Evolutionary conservation across 2,113 vertebrate genomes (phyloP).

Genomic region (Elachura formosa): DNA sequence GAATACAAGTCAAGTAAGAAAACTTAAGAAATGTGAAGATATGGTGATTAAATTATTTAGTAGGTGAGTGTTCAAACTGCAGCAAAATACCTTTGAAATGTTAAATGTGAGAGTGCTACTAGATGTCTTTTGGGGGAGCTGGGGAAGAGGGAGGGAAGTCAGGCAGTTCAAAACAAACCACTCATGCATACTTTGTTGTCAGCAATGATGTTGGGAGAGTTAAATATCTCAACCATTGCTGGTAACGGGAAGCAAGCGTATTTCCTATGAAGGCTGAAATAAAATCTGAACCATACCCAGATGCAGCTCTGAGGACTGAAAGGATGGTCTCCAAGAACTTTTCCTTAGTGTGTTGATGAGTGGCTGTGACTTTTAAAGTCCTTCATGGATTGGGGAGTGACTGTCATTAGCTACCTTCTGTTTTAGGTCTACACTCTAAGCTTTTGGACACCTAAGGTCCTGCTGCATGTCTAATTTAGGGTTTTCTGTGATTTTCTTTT

Average conservation of each 20-base stretch:
- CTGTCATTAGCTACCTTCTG: background rate
- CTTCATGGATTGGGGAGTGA: background rate
- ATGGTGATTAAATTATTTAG: background rate
- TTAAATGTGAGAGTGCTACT: background rate
- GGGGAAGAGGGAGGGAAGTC: background rate
- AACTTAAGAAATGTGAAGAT: background rate
- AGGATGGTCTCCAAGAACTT: background rate
- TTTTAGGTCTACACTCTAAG: background rate
- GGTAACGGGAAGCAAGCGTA: slow-evolving; percentile 54
- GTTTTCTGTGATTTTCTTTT: background rate
- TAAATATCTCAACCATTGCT: background rate
- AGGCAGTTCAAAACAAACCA: background rate
- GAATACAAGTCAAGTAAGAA: background rate
- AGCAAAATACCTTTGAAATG: background rate
- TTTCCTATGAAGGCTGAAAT: slow-evolving; percentile 40
- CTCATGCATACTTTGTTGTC: background rate
- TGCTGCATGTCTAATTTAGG: background rate
- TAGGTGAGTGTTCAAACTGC: background rate
- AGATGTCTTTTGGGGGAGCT: background rate
- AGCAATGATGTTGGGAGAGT: background rate
- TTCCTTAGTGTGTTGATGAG: background rate
- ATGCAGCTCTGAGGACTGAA: background rate
- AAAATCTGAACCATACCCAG: slow-evolving; percentile 52
- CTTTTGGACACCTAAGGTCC: background rate
- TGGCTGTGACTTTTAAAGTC: background rate